Evolutionary conservation across 1,140 invertebrate species (phyloP).

Genomic region (Frieseomelitta varia): DNA sequence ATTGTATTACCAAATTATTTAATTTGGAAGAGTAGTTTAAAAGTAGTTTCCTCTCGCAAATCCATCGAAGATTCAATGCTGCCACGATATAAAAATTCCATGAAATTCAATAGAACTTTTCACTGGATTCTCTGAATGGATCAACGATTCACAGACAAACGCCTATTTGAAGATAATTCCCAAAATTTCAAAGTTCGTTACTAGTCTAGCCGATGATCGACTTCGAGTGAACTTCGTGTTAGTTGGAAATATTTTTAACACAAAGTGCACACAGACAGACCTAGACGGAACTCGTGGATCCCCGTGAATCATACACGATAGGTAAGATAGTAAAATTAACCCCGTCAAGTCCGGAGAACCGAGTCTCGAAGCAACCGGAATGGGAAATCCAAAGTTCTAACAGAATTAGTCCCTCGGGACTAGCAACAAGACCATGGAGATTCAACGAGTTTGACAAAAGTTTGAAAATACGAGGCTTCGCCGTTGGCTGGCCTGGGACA

Average conservation of each 20-base stretch:
- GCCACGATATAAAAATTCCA: background rate
- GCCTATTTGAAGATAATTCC: background rate
- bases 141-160: background rate
- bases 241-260: background rate
- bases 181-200: background rate
- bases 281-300: background rate
- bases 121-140: background rate
- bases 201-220: too few species aligned
- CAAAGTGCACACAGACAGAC: background rate
- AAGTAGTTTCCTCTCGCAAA: background rate
- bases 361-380: background rate
- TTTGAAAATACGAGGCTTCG: slow-evolving; percentile 35
- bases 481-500: background rate
- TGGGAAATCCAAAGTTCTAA: background rate
- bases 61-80: background rate
- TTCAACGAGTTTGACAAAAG: slow-evolving; percentile 39
- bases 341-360: background rate
- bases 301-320: background rate
- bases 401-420: slow-evolving; percentile 4
- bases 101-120: background rate
- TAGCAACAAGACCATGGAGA: slow-evolving; percentile 5
- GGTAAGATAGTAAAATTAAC: background rate
- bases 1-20: background rate
- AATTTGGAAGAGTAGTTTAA: background rate
- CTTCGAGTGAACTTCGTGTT: background rate